Evolutionary conservation across 1,140 invertebrate species (phyloP).

Genomic region (Drosophila subobscura): DNA sequence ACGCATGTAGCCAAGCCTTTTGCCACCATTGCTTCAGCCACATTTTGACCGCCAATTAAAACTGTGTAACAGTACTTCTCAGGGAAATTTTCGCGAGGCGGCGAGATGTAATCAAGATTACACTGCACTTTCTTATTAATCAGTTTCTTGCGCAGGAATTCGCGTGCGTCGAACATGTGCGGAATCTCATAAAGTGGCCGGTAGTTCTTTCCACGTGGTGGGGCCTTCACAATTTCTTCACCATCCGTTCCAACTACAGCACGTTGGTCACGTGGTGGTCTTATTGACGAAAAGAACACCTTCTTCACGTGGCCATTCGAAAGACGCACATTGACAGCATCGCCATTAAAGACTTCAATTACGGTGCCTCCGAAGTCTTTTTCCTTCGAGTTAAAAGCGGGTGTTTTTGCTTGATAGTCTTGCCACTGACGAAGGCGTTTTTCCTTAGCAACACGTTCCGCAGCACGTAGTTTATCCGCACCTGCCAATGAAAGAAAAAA

Average conservation of each 20-base stretch:
- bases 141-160: slow-evolving; percentile 97
- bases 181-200: slow-evolving; percentile 98
- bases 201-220: slow-evolving; percentile 87
- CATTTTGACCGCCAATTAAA: slow-evolving; percentile 92
- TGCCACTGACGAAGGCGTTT: slow-evolving; percentile 94
- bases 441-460: slow-evolving; percentile 95
- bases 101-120: slow-evolving; percentile 98
- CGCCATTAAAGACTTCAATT: slow-evolving; percentile 96
- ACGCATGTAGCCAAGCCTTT: slow-evolving; percentile 97
- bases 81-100: slow-evolving; percentile 95
- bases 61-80: slow-evolving; percentile 98
- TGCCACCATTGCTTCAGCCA: slow-evolving; percentile 96
- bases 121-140: slow-evolving; percentile 98
- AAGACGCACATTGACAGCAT: slow-evolving; percentile 94
- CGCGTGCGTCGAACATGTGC: slow-evolving; percentile 98
- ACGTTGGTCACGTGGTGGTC: slow-evolving; percentile 91
- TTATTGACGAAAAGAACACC: slow-evolving; percentile 97
- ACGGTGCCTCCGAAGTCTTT: slow-evolving; percentile 94
- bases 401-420: slow-evolving; percentile 89
- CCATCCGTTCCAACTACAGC: slow-evolving; percentile 75
- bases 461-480: slow-evolving; percentile 91
- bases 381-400: slow-evolving; percentile 89
- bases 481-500: slow-evolving; percentile 84
- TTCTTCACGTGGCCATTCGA: slow-evolving; percentile 93
- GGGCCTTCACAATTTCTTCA: slow-evolving; percentile 86